phyloP scores from a whole-genome alignment of 2,888 invertebrate species.

The Serripes groenlandicus region DNA sequence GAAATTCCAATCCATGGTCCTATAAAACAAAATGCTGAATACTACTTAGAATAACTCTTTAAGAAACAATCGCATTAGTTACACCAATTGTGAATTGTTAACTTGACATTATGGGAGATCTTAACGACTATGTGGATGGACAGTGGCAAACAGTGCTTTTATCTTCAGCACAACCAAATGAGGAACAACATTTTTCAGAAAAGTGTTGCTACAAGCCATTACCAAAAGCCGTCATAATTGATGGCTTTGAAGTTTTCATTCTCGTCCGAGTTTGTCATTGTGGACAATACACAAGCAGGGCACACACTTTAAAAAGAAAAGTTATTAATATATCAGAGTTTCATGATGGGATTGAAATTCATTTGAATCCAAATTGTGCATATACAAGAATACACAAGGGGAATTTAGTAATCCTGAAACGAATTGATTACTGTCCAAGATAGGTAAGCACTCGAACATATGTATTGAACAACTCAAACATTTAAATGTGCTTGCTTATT shows the following conservation, averaged over 20 bases:
- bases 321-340: slow-evolving; percentile 5
- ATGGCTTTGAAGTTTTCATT: background rate
- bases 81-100: no score
- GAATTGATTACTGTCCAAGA: background rate
- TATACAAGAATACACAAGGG: background rate
- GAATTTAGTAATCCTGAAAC: background rate
- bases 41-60: no score
- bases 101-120: background rate
- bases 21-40: no score
- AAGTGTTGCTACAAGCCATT: background rate
- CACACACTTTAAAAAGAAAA: background rate
- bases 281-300: background rate
- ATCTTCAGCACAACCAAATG: background rate
- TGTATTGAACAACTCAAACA: no score
- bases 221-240: background rate
- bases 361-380: background rate
- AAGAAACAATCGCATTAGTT: no score
- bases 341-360: slow-evolving; percentile 5
- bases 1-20: no score
- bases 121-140: background rate
- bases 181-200: background rate
- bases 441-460: background rate
- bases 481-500: no score
- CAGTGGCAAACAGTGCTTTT: background rate
- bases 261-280: slow-evolving; percentile 5